These are phyloP conservation scores for Hafferia zeledoni DNA, from an alignment of 2,797 vertebrate genomes.

Conservation along the genomic window DNA sequence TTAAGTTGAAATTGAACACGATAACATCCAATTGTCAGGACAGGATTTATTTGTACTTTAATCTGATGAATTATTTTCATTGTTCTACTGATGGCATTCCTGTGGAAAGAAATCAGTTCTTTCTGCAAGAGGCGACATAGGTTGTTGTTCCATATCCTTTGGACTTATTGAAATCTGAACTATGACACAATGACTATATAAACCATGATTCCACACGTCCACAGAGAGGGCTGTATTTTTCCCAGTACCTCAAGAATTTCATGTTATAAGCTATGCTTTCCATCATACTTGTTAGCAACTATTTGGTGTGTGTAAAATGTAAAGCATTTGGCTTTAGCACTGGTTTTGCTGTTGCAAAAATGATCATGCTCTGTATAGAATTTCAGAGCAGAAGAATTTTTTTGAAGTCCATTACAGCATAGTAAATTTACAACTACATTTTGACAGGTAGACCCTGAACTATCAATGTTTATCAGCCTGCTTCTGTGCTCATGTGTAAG, in stretches of 20 bases:
- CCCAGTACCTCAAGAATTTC: neutral
- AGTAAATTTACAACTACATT: neutral
- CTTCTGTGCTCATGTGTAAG: neutral
- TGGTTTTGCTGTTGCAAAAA: neutral
- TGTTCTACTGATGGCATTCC: slow-evolving; percentile 54
- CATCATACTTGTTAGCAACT: neutral
- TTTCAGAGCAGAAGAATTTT: neutral
- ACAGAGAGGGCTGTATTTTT: neutral
- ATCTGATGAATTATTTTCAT: slow-evolving; percentile 71
- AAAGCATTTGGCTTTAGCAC: neutral
- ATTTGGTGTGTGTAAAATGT: neutral
- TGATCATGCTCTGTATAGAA: neutral
- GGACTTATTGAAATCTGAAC: neutral
- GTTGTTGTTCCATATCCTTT: neutral
- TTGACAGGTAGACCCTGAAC: neutral
- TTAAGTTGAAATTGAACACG: slow-evolving; percentile 74
- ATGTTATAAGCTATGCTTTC: neutral
- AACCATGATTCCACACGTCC: neutral
- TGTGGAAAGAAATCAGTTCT: neutral
- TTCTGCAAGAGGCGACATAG: neutral
- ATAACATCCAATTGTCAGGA: slow-evolving; percentile 72
- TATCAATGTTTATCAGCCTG: neutral
- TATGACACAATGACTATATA: rapidly evolving
- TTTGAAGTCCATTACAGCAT: neutral
- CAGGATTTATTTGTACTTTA: slow-evolving; percentile 73